Evolutionary conservation across 2,113 vertebrate genomes (phyloP), one percentile per base, ranked within the genome.

Genomic region (Amazona guildingii): DNA sequence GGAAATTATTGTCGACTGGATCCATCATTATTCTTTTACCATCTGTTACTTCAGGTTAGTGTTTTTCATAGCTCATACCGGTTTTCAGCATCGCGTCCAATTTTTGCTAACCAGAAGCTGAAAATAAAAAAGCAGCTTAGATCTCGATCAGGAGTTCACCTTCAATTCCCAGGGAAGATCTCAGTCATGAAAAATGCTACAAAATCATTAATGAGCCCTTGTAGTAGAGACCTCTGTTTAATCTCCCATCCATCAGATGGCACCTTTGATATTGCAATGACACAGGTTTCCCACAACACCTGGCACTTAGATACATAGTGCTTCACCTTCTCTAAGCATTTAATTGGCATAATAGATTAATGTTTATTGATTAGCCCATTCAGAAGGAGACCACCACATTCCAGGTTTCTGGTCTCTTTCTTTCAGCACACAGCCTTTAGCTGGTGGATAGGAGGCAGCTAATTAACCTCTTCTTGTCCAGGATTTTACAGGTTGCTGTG

Each of bases 1-100:
- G 96, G 95, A 97, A 95, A 95, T 96, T 96, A 94, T 83, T 95
- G 83, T 91, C 94, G 91, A 95, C 94, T 89, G 69, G 52, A 86
- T 94, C 86, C 91, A 87, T 95, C 89, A 73, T 92, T 95, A 96
- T 94, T 94, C 86, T 91, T 96, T 92, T 93, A 92, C 93, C 90
- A 94, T 96, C 96, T 96, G 93, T 93, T 96, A 90, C 88, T 93
- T 93, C 83, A 93, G 57, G 80, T 93, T 96, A 91, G 57, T 79
- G 80, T 85, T 95, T 92, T 84, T 82, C 66, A 79, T 86, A 92
- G 88, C 83, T 92, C 67, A 79, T 49, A 51, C 57, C 48, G 21
- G 21, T 75, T 96, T 96, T 90, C 79, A 94, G 35, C 52, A 49
- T 61, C 29, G 33, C 83, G 82, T 92, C 44, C 41, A 83, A 79